Conservation (phyloP, 2,797 vertebrate genomes). For the Microcaecilia unicolor region DNA sequence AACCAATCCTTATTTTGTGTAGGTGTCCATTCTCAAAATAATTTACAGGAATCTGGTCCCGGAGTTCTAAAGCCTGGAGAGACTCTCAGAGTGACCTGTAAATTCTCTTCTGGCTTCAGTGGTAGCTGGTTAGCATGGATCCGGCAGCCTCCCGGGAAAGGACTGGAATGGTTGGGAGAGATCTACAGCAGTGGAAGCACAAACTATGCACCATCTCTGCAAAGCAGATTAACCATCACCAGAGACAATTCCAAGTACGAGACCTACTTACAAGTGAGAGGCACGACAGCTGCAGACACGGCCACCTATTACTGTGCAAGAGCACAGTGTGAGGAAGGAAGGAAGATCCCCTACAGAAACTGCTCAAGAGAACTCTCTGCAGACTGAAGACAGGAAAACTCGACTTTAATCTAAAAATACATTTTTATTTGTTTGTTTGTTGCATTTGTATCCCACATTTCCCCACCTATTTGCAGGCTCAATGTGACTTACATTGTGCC, state of each 20-base stretch:
- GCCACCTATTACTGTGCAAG: background rate
- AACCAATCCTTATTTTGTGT: background rate
- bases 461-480: too few relatives aligned
- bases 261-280: slow-evolving; percentile 8
- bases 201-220: background rate
- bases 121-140: background rate
- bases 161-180: background rate
- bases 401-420: too few relatives aligned
- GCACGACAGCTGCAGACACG: background rate
- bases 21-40: background rate
- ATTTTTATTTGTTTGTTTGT: too few relatives aligned
- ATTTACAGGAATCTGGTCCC: background rate
- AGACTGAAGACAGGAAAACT: too few relatives aligned
- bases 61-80: background rate
- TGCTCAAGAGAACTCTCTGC: too few relatives aligned
- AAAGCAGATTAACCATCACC: slow-evolving; percentile 22
- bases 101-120: background rate
- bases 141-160: background rate
- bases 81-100: background rate
- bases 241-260: slow-evolving; percentile 21
- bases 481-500: too few relatives aligned
- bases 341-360: background rate
- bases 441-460: too few relatives aligned
- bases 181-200: background rate
- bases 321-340: background rate